Evolutionary conservation across 2,113 vertebrate species (phyloP).

Genomic region (Hemicordylus capensis): DNA sequence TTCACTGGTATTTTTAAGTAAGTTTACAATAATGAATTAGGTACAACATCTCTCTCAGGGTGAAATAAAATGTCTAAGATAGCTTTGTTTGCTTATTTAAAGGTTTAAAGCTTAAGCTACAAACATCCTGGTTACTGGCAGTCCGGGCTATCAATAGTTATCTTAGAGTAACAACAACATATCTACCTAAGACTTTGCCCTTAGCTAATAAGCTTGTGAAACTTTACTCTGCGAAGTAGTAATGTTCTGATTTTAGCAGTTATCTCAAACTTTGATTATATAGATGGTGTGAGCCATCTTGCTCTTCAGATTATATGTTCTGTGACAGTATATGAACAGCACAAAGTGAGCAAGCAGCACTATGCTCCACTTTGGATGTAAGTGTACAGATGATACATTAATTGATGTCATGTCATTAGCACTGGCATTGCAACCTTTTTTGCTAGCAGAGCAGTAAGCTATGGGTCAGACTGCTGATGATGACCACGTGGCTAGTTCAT

Average conservation of each 20-base stretch:
- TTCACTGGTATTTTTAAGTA: background rate
- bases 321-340: too few relatives aligned
- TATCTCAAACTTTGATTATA: background rate
- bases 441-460: background rate
- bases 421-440: background rate
- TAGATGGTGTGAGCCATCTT: background rate
- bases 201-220: too few relatives aligned
- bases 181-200: too few relatives aligned
- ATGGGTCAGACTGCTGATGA: background rate
- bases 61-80: background rate
- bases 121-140: background rate
- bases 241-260: background rate
- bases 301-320: background rate
- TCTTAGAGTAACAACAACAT: too few relatives aligned
- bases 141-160: too few relatives aligned
- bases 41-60: background rate
- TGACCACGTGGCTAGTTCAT: background rate
- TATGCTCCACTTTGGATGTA: background rate
- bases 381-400: background rate
- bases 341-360: background rate
- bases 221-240: background rate
- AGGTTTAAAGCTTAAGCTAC: background rate
- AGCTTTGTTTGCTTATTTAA: background rate
- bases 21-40: background rate
- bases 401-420: too few relatives aligned